Conservation (phyloP, 2,113 vertebrate genomes). For the Platycercus adscitus region DNA sequence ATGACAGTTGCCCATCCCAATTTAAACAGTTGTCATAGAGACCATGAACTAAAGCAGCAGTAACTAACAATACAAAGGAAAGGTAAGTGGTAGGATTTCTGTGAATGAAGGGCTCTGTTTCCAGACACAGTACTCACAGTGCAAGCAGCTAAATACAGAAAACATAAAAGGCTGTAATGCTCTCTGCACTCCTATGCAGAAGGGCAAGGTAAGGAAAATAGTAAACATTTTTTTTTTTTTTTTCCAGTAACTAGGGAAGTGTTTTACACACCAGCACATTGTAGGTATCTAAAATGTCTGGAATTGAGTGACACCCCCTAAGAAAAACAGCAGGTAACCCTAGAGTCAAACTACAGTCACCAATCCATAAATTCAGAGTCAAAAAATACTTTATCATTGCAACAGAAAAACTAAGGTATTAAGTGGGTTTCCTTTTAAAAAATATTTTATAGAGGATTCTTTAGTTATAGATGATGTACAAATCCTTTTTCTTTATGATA, state of each 20-base stretch:
- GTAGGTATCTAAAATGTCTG: slow-evolving; percentile 25
- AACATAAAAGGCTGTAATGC: slow-evolving; percentile 26
- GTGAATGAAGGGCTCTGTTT: slow-evolving; percentile 72
- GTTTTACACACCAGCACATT: neutral
- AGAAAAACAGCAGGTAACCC: slow-evolving; percentile 28
- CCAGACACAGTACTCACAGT: slow-evolving; percentile 25
- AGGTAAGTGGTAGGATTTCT: slow-evolving; percentile 79
- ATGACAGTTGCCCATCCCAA: slow-evolving; percentile 95
- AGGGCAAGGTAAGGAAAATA: slow-evolving; percentile 10
- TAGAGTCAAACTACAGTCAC: neutral
- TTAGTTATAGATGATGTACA: neutral
- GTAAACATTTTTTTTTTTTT: neutral
- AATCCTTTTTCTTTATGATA: neutral
- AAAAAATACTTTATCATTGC: slow-evolving; percentile 3
- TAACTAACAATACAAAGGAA: slow-evolving; percentile 78
- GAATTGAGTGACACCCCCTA: neutral
- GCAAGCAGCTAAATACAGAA: slow-evolving; percentile 37
- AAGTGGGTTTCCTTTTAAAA: neutral
- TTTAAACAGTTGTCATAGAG: slow-evolving; percentile 98
- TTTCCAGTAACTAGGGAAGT: neutral
- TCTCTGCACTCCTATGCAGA: neutral
- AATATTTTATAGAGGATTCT: neutral
- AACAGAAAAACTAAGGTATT: neutral
- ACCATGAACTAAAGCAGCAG: slow-evolving; percentile 79
- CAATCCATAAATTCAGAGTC: neutral